phyloP scores from a whole-genome alignment of 2,797 vertebrate genomes.

The Melopsittacus undulatus region DNA sequence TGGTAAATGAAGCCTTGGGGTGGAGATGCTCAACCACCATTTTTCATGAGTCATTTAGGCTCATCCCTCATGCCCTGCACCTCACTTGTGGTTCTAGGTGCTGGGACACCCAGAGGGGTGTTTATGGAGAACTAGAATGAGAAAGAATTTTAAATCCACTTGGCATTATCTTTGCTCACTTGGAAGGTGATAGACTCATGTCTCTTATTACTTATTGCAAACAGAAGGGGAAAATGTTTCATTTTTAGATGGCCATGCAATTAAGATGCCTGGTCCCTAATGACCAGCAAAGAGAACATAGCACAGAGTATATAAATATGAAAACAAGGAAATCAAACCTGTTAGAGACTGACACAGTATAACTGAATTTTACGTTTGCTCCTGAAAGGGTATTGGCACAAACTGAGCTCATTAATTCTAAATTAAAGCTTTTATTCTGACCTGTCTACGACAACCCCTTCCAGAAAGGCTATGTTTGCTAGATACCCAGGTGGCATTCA shows the following conservation, averaged over 20 bases:
- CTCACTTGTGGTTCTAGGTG: neutral
- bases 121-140: neutral
- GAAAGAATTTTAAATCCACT: neutral
- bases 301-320: neutral
- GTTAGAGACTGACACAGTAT: neutral
- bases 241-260: neutral
- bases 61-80: neutral
- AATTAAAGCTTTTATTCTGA: slow-evolving; percentile 38
- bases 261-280: neutral
- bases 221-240: neutral
- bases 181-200: neutral
- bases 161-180: neutral
- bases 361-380: neutral
- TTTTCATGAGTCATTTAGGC: neutral
- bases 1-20: neutral
- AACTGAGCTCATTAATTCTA: neutral
- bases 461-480: neutral
- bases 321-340: neutral
- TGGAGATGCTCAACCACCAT: neutral
- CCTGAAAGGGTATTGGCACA: neutral
- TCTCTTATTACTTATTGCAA: neutral
- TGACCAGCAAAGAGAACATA: neutral
- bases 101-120: fast-evolving
- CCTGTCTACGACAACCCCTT: neutral
- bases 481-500: neutral